Evolutionary conservation across 2,888 invertebrate genomes (phyloP).

Genomic region (Pogonocherus hispidulus): DNA sequence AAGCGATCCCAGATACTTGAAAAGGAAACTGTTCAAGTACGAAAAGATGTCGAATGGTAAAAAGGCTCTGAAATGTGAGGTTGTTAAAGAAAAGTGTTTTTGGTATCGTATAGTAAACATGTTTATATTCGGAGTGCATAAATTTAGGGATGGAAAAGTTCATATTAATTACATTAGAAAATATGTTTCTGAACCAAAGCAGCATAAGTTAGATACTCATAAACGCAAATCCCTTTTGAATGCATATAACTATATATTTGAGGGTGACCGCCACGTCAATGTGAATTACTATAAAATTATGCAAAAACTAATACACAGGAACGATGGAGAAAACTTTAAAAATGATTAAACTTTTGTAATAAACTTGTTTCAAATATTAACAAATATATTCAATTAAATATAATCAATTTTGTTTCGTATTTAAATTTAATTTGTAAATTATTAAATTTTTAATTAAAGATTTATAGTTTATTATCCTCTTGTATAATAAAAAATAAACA

Average conservation of each 20-base stretch:
- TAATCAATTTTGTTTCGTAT: no score
- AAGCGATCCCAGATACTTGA: slow-evolving; percentile 23
- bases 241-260: slow-evolving; percentile 54
- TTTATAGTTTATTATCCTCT: no score
- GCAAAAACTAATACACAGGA: slow-evolving; percentile 24
- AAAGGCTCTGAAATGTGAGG: slow-evolving; percentile 11
- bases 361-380: no score
- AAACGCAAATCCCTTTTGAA: slow-evolving; percentile 42
- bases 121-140: slow-evolving; percentile 53
- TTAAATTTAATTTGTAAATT: no score
- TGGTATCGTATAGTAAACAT: slow-evolving; percentile 53
- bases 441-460: no score
- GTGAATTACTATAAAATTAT: slow-evolving; percentile 43
- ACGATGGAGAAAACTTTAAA: slow-evolving; percentile 9
- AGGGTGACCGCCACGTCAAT: slow-evolving; percentile 42
- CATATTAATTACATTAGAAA: slow-evolving; percentile 49
- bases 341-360: no score
- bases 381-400: no score
- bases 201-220: slow-evolving; percentile 7
- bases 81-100: slow-evolving; percentile 34
- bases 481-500: no score
- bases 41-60: slow-evolving; percentile 4
- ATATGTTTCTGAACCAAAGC: slow-evolving; percentile 37
- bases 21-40: slow-evolving; percentile 29
- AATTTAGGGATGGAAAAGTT: slow-evolving; percentile 44